phyloP scores from a whole-genome alignment of 2,113 vertebrate species.

The Lepisosteus osseus region DNA sequence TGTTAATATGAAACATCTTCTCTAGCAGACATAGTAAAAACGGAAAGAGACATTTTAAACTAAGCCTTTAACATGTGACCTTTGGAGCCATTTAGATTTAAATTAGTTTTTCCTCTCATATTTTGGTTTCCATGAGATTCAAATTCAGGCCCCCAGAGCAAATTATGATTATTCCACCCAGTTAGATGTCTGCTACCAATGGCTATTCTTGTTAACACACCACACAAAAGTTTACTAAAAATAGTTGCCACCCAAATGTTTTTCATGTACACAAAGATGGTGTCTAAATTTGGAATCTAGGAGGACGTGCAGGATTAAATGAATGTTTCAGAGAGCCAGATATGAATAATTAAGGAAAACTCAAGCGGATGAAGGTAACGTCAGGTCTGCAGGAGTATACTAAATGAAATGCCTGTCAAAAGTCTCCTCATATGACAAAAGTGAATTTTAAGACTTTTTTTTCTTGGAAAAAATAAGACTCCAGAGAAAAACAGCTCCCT shows the following conservation, averaged over 20 bases:
- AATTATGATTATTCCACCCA: neutral
- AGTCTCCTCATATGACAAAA: neutral
- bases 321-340: conserved; percentile 16
- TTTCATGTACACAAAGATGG: neutral
- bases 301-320: neutral
- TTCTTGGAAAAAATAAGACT: too few relatives aligned
- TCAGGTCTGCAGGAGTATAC: neutral
- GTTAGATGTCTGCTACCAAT: neutral
- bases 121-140: conserved; percentile 1
- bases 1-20: neutral
- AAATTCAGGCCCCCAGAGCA: neutral
- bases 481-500: too few relatives aligned
- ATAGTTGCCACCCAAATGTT: neutral
- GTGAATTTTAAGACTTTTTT: neutral
- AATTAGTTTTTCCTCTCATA: neutral
- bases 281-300: neutral
- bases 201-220: neutral
- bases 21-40: neutral
- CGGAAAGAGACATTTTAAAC: neutral
- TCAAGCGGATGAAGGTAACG: conserved; percentile 3
- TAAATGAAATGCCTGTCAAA: neutral
- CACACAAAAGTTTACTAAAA: neutral
- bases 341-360: conserved; percentile 18
- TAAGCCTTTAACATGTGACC: conserved; percentile 3
- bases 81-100: neutral